Evolutionary conservation across 1,140 invertebrate genomes (phyloP).

Genomic region (Pectinophora gossypiella): DNA sequence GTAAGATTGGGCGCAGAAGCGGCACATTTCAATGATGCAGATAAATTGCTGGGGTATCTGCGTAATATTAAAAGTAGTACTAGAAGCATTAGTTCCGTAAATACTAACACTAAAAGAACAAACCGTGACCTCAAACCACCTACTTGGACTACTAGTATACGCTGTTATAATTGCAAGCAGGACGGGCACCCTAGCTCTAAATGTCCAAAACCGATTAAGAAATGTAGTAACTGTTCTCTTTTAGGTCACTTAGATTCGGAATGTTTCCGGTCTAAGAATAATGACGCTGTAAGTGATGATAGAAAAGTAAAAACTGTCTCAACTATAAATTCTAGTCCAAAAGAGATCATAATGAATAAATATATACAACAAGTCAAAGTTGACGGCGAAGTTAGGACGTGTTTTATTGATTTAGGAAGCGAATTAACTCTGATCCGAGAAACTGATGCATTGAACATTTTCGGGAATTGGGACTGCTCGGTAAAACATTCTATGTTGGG

Average conservation of each 20-base stretch:
- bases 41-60: neutral
- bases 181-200: conserved; percentile 7
- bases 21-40: conserved; percentile 1
- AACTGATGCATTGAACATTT: neutral
- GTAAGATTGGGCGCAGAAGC: neutral
- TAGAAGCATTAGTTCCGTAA: neutral
- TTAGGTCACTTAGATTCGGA: conserved; percentile 5
- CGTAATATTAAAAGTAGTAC: neutral
- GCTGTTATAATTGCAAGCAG: conserved; percentile 11
- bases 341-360: neutral
- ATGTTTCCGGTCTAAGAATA: conserved; percentile 1
- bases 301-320: conserved; percentile 4
- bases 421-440: conserved; percentile 8
- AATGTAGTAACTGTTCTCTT: conserved; percentile 4
- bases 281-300: neutral
- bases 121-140: neutral
- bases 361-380: conserved; percentile 6
- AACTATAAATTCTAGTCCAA: neutral
- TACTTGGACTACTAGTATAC: neutral
- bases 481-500: conserved; percentile 1
- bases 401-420: conserved; percentile 7
- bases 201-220: conserved; percentile 10
- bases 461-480: neutral
- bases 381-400: neutral
- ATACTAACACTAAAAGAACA: neutral